Conservation (phyloP, 2,888 invertebrate genomes). For the Erebia ligea region DNA sequence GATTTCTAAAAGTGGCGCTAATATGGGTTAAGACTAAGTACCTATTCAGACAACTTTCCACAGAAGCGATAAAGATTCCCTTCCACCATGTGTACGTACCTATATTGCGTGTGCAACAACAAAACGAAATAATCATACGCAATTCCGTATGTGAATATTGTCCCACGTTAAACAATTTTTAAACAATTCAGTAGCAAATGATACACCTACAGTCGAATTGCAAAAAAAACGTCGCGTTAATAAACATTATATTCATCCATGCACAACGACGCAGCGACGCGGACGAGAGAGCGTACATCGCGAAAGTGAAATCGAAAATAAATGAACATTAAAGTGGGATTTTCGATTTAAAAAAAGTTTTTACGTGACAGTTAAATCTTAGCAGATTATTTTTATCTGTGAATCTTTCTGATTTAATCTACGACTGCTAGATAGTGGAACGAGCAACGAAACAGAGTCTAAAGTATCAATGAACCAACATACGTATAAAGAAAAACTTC, state of each 20-base stretch:
- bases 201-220: slow-evolving; percentile 26
- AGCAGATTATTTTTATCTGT: not conserved
- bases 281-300: slow-evolving; percentile 61
- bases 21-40: too few relatives aligned
- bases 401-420: not conserved
- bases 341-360: slow-evolving; percentile 16
- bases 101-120: slow-evolving; percentile 4
- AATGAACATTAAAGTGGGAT: slow-evolving; percentile 41
- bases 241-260: slow-evolving; percentile 58
- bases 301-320: slow-evolving; percentile 64
- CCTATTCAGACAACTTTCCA: not conserved
- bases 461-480: not conserved
- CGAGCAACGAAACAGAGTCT: not conserved
- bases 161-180: slow-evolving; percentile 19
- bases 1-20: too few relatives aligned
- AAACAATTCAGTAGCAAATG: slow-evolving; percentile 26
- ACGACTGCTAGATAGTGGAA: not conserved
- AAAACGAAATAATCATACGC: slow-evolving; percentile 9
- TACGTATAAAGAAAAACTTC: not conserved
- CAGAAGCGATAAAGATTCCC: not conserved
- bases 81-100: not conserved
- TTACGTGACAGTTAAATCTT: not conserved
- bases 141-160: slow-evolving; percentile 24
- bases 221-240: slow-evolving; percentile 49
- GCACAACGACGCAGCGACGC: slow-evolving; percentile 52